phyloP scores from a whole-genome alignment of 2,113 vertebrate species.

The Pygoscelis adeliae region DNA sequence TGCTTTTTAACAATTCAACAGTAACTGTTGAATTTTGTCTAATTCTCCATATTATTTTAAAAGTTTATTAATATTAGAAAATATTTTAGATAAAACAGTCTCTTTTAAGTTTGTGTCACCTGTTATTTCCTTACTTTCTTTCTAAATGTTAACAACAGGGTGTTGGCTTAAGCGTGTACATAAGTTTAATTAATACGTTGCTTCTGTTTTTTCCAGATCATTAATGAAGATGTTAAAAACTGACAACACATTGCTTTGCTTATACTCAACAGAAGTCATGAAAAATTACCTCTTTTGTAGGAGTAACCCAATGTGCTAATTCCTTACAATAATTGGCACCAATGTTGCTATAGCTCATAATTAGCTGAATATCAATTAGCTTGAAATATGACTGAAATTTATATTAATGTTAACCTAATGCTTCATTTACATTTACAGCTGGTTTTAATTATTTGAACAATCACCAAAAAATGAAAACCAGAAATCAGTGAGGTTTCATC shows the following conservation, averaged over 20 bases:
- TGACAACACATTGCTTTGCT: background rate
- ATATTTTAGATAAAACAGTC: background rate
- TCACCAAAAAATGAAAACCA: background rate
- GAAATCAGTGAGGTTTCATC: background rate
- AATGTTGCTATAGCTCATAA: background rate
- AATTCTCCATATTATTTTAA: background rate
- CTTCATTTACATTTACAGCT: background rate
- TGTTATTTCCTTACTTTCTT: background rate
- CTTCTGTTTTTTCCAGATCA: background rate
- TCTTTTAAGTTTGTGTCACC: background rate
- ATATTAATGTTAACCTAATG: background rate
- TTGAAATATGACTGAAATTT: background rate
- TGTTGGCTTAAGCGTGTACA: background rate
- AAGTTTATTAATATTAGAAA: background rate
- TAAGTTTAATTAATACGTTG: background rate
- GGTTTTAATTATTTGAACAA: slow-evolving; percentile 10
- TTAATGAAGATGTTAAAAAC: slow-evolving; percentile 27
- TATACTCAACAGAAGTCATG: background rate
- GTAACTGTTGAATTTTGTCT: background rate
- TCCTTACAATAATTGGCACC: slow-evolving; percentile 11
- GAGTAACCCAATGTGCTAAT: background rate
- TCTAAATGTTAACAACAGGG: background rate
- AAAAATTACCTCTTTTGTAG: slow-evolving; percentile 3
- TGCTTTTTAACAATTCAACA: background rate
- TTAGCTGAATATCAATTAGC: background rate